Percentiles rank a stretch among this genome's conserved stretches.
phyloP scores from a whole-genome alignment of 37 sponge, comb jelly and placozoan species.

The Diacarnus erythraeanus region DNA sequence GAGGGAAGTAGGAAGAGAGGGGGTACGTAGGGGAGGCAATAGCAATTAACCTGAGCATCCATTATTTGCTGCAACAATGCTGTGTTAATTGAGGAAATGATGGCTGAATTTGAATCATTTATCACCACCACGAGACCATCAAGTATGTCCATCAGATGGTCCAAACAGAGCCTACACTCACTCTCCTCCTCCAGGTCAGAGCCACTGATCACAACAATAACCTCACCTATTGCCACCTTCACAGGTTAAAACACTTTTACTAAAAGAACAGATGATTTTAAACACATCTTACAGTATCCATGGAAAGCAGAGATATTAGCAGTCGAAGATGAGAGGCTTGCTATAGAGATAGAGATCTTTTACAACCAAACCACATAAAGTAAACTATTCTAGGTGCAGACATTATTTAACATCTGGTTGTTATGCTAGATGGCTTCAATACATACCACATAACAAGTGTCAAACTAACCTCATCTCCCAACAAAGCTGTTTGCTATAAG shows the following conservation, averaged over 20 bases:
- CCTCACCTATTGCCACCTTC: slow-evolving; percentile 3
- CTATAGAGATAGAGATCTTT: background rate
- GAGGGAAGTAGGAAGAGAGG: too few relatives aligned
- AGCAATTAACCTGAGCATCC: background rate
- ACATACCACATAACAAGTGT: background rate
- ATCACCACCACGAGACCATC: background rate
- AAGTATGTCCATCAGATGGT: background rate
- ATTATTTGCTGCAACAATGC: background rate
- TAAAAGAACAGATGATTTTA: background rate
- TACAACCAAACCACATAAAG: background rate
- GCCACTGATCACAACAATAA: background rate
- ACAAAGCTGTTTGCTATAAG: background rate
- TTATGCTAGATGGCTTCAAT: background rate
- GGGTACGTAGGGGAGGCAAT: background rate
- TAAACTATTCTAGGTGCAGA: background rate
- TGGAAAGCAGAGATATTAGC: background rate
- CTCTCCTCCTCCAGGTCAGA: background rate
- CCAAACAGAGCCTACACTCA: slow-evolving; percentile 27
- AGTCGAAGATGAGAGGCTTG: background rate
- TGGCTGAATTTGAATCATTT: background rate
- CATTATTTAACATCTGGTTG: background rate
- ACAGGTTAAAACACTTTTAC: too few relatives aligned
- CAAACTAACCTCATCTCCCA: background rate
- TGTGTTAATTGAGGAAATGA: background rate
- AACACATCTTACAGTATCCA: background rate